Evolutionary conservation across 2,797 vertebrate species (phyloP).

Genomic region (Siniperca obscura): DNA sequence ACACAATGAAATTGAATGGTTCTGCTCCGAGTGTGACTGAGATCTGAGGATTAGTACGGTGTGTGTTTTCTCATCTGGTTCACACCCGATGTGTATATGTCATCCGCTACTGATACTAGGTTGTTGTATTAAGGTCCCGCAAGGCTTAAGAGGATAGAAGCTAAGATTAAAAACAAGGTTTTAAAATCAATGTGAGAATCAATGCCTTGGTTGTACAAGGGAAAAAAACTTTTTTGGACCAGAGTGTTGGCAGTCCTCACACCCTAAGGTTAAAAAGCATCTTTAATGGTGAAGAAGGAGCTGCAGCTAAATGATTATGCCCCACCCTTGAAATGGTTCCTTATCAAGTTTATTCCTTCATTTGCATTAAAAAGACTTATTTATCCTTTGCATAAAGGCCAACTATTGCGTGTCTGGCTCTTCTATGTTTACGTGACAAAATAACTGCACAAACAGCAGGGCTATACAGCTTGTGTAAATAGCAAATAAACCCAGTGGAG

Average conservation of each 20-base stretch:
- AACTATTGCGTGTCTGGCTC: slow-evolving; percentile 2
- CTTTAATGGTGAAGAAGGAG: slow-evolving; percentile 19
- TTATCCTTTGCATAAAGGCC: background rate
- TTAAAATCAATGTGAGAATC: slow-evolving; percentile 28
- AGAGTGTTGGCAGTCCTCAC: slow-evolving; percentile 5
- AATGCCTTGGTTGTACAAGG: background rate
- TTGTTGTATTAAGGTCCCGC: slow-evolving; percentile 13
- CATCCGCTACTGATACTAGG: background rate
- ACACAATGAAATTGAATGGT: slow-evolving; percentile 34
- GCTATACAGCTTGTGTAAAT: slow-evolving; percentile 44
- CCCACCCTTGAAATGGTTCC: background rate
- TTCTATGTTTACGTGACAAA: slow-evolving; percentile 50
- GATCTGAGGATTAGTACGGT: slow-evolving; percentile 32
- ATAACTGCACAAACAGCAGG: slow-evolving; percentile 47
- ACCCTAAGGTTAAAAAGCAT: slow-evolving; percentile 33
- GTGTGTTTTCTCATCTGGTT: slow-evolving; percentile 28
- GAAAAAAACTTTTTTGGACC: background rate
- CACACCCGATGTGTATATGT: background rate
- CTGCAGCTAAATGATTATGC: slow-evolving; percentile 2
- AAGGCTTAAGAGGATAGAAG: slow-evolving; percentile 13
- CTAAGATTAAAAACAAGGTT: slow-evolving; percentile 30
- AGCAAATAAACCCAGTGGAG: slow-evolving; percentile 56
- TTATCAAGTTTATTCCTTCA: background rate
- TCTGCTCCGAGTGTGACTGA: slow-evolving; percentile 9
- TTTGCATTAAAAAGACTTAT: slow-evolving; percentile 34